A percentile compares a stretch with the other conserved stretches of the same genome.
These are phyloP conservation scores for Discoglossus pictus DNA, from an alignment of 2,797 vertebrate species.

Conservation along the genomic window DNA sequence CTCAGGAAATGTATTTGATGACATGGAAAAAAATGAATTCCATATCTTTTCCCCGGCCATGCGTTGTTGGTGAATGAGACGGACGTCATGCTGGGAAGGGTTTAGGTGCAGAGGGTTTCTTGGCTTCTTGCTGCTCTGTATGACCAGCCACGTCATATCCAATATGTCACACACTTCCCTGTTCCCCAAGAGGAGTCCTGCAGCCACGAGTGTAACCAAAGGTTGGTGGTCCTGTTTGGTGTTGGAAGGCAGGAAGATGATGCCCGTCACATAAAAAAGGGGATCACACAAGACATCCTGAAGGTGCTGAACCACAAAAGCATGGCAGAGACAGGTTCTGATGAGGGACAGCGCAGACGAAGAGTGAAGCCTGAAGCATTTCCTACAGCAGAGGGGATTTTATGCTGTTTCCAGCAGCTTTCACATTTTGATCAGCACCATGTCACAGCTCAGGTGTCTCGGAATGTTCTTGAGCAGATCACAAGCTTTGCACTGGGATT, in stretches of 20 bases:
- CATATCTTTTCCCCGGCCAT: constrained; percentile 97
- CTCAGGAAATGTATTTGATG: constrained; percentile 93
- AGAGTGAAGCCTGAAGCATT: constrained; percentile 95
- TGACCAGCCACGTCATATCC: constrained; percentile 95
- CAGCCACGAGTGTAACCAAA: constrained; percentile 98
- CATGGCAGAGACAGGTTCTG: constrained; percentile 97
- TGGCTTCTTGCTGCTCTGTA: constrained; percentile 90
- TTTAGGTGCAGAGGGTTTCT: constrained; percentile 83
- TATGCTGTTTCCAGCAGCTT: constrained; percentile 98
- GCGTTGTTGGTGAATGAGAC: constrained; percentile 86
- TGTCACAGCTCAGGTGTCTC: constrained; percentile 98
- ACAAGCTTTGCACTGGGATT: constrained; percentile 99
- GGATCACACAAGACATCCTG: constrained; percentile 98
- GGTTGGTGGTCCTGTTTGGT: constrained; percentile 94
- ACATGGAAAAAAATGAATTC: constrained; percentile 84
- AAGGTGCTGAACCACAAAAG: constrained; percentile 98
- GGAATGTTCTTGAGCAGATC: constrained; percentile 99
- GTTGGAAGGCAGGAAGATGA: constrained; percentile 96
- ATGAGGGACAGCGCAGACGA: constrained; percentile 96
- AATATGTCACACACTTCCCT: constrained; percentile 97
- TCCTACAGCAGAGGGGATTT: constrained; percentile 97
- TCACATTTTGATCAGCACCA: constrained; percentile 99
- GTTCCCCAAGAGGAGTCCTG: constrained; percentile 99
- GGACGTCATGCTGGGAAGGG: constrained; percentile 81
- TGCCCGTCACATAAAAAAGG: constrained; percentile 95